Percentiles rank a stretch among this genome's conserved stretches.
These are phyloP conservation scores for Prostheceraeus crozeri DNA, from an alignment of 2,888 invertebrate genomes.

Conservation along the genomic window DNA sequence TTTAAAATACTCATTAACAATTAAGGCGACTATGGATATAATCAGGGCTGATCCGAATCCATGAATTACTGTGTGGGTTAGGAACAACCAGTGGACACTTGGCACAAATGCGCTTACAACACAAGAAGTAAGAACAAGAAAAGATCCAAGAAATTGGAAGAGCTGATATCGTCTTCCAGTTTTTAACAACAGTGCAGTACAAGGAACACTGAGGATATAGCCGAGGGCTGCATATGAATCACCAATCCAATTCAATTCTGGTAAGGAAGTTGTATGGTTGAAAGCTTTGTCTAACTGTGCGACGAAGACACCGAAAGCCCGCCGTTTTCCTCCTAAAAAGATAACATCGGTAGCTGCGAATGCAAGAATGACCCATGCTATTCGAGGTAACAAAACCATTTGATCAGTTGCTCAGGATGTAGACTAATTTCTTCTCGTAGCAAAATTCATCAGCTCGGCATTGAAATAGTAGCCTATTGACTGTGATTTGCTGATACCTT, in stretches of 20 bases:
- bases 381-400: too few relatives aligned
- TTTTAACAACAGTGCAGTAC: conserved; percentile 6
- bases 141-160: conserved; percentile 29
- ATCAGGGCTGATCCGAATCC: conserved; percentile 28
- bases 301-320: conserved; percentile 36
- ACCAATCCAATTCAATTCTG: conserved; percentile 32
- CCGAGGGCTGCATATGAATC: conserved; percentile 30
- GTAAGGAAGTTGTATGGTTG: conserved; percentile 25
- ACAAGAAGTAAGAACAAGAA: conserved; percentile 20
- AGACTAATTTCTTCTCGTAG: too few relatives aligned
- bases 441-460: too few relatives aligned
- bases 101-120: conserved; percentile 19
- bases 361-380: conserved; percentile 27
- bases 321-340: conserved; percentile 34
- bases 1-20: conserved; percentile 33
- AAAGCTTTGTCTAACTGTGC: conserved; percentile 27
- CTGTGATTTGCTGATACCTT: too few relatives aligned
- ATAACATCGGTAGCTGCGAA: conserved; percentile 32
- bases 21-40: conserved; percentile 13
- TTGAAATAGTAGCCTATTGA: too few relatives aligned
- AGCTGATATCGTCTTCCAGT: conserved; percentile 10
- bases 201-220: conserved; percentile 21
- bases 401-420: too few relatives aligned
- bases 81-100: conserved; percentile 29
- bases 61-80: conserved; percentile 28